Percentiles rank a stretch among this genome's conserved stretches.
phyloP scores from a whole-genome alignment of 1,140 invertebrate species.

The Matsumurasca onukii region DNA sequence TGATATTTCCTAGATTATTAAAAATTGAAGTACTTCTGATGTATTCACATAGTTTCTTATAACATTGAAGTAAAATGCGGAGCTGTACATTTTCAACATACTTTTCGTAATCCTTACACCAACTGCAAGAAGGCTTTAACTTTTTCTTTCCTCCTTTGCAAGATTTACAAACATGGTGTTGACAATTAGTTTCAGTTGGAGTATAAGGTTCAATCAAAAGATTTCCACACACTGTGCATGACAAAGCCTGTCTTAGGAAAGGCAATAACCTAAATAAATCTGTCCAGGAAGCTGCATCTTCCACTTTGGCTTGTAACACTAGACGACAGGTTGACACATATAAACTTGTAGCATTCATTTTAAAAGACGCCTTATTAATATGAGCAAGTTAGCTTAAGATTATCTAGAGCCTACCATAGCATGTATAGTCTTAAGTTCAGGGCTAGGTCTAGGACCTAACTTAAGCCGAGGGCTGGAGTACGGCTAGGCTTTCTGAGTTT shows the following conservation, averaged over 20 bases:
- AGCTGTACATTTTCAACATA: slow-evolving; percentile 83
- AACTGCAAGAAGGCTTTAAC: slow-evolving; percentile 77
- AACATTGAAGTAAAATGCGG: slow-evolving; percentile 79
- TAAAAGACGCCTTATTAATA: too few relatives aligned
- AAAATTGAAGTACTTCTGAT: slow-evolving; percentile 69
- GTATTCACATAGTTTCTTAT: slow-evolving; percentile 84
- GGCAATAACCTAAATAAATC: slow-evolving; percentile 81
- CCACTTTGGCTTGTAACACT: slow-evolving; percentile 67
- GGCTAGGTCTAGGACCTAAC: too few relatives aligned
- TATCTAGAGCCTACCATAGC: too few relatives aligned
- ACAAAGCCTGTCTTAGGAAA: slow-evolving; percentile 80
- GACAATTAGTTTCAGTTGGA: slow-evolving; percentile 77
- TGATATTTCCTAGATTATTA: slow-evolving; percentile 51
- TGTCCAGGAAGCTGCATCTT: slow-evolving; percentile 70
- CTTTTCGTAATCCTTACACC: slow-evolving; percentile 80
- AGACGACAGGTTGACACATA: slow-evolving; percentile 82
- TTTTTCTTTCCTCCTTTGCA: slow-evolving; percentile 84
- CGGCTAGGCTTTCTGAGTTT: too few relatives aligned
- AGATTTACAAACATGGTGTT: slow-evolving; percentile 81
- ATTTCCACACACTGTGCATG: slow-evolving; percentile 85
- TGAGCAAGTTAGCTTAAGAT: too few relatives aligned
- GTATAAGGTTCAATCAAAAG: slow-evolving; percentile 79
- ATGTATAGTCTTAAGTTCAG: too few relatives aligned
- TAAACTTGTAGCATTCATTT: slow-evolving; percentile 81
- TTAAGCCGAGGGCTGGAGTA: too few relatives aligned